Conservation (phyloP, 2,797 vertebrate genomes). For the Carcharodon carcharias region DNA sequence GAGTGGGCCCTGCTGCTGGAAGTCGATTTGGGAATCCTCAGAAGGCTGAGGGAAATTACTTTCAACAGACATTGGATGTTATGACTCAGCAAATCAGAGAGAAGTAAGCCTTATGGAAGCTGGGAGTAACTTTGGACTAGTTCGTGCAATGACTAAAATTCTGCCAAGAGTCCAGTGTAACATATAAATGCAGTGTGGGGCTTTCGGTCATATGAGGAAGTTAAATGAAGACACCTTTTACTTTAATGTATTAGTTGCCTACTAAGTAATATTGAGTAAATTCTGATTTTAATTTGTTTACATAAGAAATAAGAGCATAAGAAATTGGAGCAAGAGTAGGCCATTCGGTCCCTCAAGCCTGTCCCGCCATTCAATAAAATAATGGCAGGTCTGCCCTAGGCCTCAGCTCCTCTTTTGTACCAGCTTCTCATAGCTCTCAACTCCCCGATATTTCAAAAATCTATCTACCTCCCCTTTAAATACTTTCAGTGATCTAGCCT, state of each 20-base stretch:
- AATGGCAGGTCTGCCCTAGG: no score
- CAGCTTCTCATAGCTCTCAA: no score
- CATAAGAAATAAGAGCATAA: no score
- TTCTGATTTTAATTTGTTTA: background rate
- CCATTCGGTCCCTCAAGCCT: no score
- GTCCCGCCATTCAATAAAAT: no score
- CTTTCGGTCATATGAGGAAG: background rate
- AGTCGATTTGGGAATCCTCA: background rate
- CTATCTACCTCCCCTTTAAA: no score
- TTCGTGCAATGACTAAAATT: background rate
- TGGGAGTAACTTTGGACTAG: background rate
- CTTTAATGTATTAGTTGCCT: background rate
- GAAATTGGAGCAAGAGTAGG: no score
- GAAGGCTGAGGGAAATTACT: background rate
- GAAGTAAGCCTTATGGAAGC: background rate
- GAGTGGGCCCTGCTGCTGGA: background rate
- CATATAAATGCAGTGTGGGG: background rate
- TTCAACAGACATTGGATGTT: background rate
- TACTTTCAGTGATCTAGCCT: no score
- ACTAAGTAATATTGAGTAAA: background rate
- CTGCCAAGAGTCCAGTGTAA: background rate
- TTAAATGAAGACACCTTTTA: background rate
- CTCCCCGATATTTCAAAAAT: no score
- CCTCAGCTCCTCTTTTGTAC: no score
- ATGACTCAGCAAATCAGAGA: background rate